These are phyloP conservation scores for Oryzias celebensis DNA, from an alignment of 2,113 vertebrate genomes.

Conservation along the genomic window DNA sequence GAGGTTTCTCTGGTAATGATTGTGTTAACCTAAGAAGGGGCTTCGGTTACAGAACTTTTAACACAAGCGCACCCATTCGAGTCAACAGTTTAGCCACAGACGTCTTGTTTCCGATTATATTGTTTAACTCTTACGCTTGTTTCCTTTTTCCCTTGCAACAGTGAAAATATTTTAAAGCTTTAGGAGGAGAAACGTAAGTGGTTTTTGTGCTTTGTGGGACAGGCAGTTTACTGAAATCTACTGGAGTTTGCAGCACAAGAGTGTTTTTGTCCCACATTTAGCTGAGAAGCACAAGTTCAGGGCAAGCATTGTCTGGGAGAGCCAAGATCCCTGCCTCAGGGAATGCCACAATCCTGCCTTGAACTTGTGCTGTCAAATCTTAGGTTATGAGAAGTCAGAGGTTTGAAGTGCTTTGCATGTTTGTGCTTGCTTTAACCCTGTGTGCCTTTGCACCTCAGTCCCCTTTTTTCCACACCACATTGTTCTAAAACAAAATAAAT, in stretches of 20 bases:
- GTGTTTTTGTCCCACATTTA: conserved; percentile 35
- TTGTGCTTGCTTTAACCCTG: conserved; percentile 71
- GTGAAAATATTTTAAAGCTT: conserved; percentile 1
- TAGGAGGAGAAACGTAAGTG: conserved; percentile 2
- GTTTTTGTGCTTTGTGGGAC: conserved; percentile 6
- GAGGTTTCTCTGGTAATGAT: conserved; percentile 33
- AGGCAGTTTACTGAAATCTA: conserved; percentile 32
- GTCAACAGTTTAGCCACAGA: conserved; percentile 4
- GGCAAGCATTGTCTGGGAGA: conserved; percentile 49
- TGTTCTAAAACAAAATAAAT: conserved; percentile 65
- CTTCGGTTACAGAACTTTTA: conserved; percentile 11
- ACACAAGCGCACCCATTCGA: conserved; percentile 1
- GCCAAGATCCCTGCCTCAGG: conserved; percentile 59
- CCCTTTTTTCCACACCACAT: conserved; percentile 55
- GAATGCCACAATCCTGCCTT: conserved; percentile 68
- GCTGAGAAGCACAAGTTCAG: conserved; percentile 42
- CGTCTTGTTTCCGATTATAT: neutral
- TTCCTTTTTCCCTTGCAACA: neutral
- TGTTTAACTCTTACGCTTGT: neutral
- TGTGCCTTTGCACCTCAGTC: conserved; percentile 53
- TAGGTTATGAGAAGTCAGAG: conserved; percentile 38
- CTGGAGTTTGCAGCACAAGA: conserved; percentile 37
- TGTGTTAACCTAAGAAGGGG: conserved; percentile 5
- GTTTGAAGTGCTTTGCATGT: conserved; percentile 67
- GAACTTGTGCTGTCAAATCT: conserved; percentile 73